Evolutionary conservation across 2,888 invertebrate genomes (phyloP).

Genomic region (Cryptophagus acutangulus): DNA sequence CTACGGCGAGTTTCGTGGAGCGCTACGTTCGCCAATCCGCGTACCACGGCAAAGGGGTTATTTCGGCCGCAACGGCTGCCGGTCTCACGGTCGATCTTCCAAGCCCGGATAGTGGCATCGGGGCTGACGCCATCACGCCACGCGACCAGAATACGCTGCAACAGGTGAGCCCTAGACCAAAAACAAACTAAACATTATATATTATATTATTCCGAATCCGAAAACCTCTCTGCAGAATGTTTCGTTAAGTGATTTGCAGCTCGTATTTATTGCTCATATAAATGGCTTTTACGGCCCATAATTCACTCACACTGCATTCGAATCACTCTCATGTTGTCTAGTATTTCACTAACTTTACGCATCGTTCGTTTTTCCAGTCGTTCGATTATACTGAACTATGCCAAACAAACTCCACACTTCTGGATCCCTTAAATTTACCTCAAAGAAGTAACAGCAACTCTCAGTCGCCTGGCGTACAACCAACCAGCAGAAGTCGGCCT

Average conservation of each 20-base stretch:
- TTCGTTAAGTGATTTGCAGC: conserved; percentile 22
- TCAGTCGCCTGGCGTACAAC: conserved; percentile 47
- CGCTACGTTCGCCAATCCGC: conserved; percentile 60
- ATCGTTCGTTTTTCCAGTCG: conserved; percentile 61
- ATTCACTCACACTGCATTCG: conserved; percentile 27
- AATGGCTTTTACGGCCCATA: conserved; percentile 23
- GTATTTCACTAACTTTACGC: no score
- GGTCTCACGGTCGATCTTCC: conserved; percentile 91
- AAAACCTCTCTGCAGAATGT: conserved; percentile 4
- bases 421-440: conserved; percentile 45
- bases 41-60: conserved; percentile 68
- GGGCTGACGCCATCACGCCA: conserved; percentile 88
- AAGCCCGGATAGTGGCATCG: conserved; percentile 93
- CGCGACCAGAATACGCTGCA: conserved; percentile 84
- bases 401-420: conserved; percentile 51
- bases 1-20: conserved; percentile 63
- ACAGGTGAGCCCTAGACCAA: conserved; percentile 63
- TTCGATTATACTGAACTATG: conserved; percentile 92
- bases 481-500: conserved; percentile 71
- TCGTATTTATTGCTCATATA: conserved; percentile 21
- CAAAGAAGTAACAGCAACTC: conserved; percentile 42
- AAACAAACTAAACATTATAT: neutral
- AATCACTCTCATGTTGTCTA: neutral
- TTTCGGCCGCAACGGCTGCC: conserved; percentile 69
- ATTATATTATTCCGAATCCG: neutral